These are phyloP conservation scores for Drosophila mayri DNA, from an alignment of 1,140 invertebrate genomes.

Conservation along the genomic window DNA sequence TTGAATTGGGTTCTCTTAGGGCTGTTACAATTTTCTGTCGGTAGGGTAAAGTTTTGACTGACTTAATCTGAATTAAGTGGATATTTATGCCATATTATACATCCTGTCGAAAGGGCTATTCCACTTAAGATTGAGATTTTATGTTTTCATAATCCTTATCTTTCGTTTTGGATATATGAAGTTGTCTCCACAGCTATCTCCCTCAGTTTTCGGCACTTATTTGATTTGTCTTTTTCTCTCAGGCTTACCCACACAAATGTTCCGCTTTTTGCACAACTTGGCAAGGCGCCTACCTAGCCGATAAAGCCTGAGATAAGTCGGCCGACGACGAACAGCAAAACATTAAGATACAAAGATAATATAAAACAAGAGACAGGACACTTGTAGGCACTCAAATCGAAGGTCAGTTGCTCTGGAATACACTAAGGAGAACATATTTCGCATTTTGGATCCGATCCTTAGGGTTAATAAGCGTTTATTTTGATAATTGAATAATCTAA, in stretches of 20 bases:
- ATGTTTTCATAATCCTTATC: slow-evolving; percentile 6
- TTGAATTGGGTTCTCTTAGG: slow-evolving; percentile 24
- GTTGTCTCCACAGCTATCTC: slow-evolving; percentile 5
- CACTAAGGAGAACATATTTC: not conserved
- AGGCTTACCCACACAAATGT: slow-evolving; percentile 35
- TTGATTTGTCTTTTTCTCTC: slow-evolving; percentile 29
- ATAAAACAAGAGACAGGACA: slow-evolving; percentile 18
- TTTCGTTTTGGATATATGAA: slow-evolving; percentile 11
- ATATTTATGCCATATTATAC: not conserved
- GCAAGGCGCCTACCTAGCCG: slow-evolving; percentile 61
- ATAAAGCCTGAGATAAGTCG: slow-evolving; percentile 54
- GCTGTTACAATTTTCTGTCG: not conserved
- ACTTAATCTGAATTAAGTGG: not conserved
- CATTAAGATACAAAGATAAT: slow-evolving; percentile 61
- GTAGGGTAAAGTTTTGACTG: not conserved
- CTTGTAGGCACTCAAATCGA: not conserved
- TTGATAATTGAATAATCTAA: not conserved
- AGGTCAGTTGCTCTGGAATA: slow-evolving; percentile 4
- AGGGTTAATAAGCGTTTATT: not conserved
- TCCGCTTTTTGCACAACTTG: slow-evolving; percentile 17
- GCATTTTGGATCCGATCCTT: not conserved
- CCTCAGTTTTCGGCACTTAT: slow-evolving; percentile 27
- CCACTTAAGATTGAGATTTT: slow-evolving; percentile 11
- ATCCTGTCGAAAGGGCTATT: not conserved
- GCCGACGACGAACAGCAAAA: slow-evolving; percentile 63